Evolutionary conservation across 2,797 vertebrate species (phyloP), one percentile per base, ranked within the genome.

Genomic region (Xyrichtys novacula): DNA sequence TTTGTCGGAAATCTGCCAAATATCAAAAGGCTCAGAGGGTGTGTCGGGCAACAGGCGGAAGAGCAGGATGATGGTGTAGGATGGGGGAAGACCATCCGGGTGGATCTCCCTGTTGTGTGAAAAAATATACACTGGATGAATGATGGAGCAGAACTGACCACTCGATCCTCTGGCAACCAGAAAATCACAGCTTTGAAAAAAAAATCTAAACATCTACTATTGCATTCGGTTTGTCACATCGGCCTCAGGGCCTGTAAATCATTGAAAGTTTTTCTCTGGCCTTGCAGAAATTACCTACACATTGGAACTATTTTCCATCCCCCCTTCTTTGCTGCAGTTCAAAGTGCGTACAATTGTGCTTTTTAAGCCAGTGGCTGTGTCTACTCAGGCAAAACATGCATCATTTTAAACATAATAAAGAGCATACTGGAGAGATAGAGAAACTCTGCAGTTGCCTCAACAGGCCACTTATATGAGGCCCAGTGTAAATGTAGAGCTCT

Each of bases 1-100:
- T 88, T 94, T 94, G 91, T 98, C 96, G 6, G 96, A 89, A 79
- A 99, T 96, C 92, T 99, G 98, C 98, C 98, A 99, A 85, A 99
- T 92, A 86, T 98, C 96, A 89, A 99, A 99, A 39, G 97, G 93
- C 54, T 98, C 96, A 1, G 73, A 94, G 60, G 94, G 88, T 5
- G 96, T 94, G 78, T 98, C 97, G 0, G 97, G 95, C 38, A 99
- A 93, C 67, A 99, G 91, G 44, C 97, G 97, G 94, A 99, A 96
- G 56, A 99, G 88, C 75, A 99, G 75, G 85, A 98, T 94, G 78
- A 99, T 95, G 1, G 98, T 99, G 89, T 98, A 99, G 0, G 96
- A 91, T 69, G 93, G 95, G 20, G 97, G 96, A 78, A 99, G 92
- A 78, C 98, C 98, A 7, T 98, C 96, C 0, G 97, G 96, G 82